These are phyloP conservation scores for Diaprepes abbreviatus DNA, from an alignment of 2,888 invertebrate genomes.

Conservation along the genomic window DNA sequence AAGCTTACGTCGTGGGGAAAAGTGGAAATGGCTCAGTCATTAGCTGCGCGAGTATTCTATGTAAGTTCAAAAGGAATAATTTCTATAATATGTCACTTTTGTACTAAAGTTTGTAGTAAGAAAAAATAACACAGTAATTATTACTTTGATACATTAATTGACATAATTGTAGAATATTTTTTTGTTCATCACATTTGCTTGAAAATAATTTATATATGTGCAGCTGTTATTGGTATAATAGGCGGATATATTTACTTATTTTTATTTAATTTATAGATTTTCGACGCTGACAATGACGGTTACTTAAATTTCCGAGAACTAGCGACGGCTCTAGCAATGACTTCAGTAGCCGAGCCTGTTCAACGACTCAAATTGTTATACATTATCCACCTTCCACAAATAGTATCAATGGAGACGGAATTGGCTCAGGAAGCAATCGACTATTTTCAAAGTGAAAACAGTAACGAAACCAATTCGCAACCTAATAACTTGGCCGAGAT, in stretches of 20 bases:
- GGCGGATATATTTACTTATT: too few relatives aligned
- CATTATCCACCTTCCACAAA: slow-evolving; percentile 89
- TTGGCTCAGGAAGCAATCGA: slow-evolving; percentile 92
- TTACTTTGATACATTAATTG: too few relatives aligned
- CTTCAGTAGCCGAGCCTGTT: slow-evolving; percentile 84
- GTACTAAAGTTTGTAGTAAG: too few relatives aligned
- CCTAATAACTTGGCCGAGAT: slow-evolving; percentile 72
- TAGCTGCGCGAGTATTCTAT: slow-evolving; percentile 91
- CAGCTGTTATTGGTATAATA: too few relatives aligned
- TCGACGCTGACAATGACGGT: slow-evolving; percentile 89
- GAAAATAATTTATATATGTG: too few relatives aligned
- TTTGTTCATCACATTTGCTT: too few relatives aligned
- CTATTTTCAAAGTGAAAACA: slow-evolving; percentile 65
- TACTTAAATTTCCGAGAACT: slow-evolving; percentile 91
- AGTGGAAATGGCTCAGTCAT: slow-evolving; percentile 82
- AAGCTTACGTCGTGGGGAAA: slow-evolving; percentile 94
- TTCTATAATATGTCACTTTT: too few relatives aligned
- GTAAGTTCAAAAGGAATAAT: slow-evolving; percentile 70
- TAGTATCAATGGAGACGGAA: slow-evolving; percentile 84
- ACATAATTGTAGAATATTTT: too few relatives aligned
- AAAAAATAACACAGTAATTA: too few relatives aligned
- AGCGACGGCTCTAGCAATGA: slow-evolving; percentile 82
- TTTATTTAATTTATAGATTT: slow-evolving; percentile 74
- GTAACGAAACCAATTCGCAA: slow-evolving; percentile 65
- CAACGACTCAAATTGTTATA: slow-evolving; percentile 89